Evolutionary conservation across 1,140 invertebrate genomes (phyloP).

Genomic region (Andricus grossulariae): DNA sequence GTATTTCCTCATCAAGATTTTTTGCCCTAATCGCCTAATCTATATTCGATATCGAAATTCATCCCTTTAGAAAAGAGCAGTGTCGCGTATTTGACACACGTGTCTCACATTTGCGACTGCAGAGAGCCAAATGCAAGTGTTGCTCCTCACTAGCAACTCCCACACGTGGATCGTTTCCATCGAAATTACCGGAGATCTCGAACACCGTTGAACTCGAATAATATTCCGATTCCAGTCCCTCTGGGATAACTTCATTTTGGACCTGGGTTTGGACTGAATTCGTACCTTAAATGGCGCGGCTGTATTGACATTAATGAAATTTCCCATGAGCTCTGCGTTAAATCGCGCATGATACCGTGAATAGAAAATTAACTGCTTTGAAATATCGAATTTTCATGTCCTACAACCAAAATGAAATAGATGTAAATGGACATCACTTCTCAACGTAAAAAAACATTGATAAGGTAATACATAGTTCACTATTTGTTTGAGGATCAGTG

Average conservation of each 20-base stretch:
- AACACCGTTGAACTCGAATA: conserved; percentile 43
- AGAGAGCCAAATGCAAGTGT: neutral
- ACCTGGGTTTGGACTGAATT: conserved; percentile 12
- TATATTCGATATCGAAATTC: conserved; percentile 14
- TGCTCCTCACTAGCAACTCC: neutral
- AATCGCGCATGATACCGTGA: conserved; percentile 29
- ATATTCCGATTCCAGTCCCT: conserved; percentile 43
- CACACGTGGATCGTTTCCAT: conserved; percentile 42
- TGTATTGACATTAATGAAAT: conserved; percentile 28
- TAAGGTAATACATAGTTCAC: no score
- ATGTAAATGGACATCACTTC: neutral
- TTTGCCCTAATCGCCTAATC: neutral
- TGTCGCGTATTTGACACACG: conserved; percentile 6
- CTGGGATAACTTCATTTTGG: conserved; percentile 29
- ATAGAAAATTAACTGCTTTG: conserved; percentile 17
- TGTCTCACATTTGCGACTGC: neutral
- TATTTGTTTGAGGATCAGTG: no score
- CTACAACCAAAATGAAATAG: neutral
- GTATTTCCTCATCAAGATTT: conserved; percentile 15
- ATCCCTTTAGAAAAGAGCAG: neutral
- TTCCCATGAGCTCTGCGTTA: conserved; percentile 25
- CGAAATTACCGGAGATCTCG: conserved; percentile 45
- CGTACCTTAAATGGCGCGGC: conserved; percentile 5
- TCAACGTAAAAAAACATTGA: no score
- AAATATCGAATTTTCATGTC: conserved; percentile 9